Percentiles rank a stretch among this genome's conserved stretches.
These are phyloP conservation scores for Horisme vitalbata DNA, from an alignment of 2,888 invertebrate species.

Conservation along the genomic window DNA sequence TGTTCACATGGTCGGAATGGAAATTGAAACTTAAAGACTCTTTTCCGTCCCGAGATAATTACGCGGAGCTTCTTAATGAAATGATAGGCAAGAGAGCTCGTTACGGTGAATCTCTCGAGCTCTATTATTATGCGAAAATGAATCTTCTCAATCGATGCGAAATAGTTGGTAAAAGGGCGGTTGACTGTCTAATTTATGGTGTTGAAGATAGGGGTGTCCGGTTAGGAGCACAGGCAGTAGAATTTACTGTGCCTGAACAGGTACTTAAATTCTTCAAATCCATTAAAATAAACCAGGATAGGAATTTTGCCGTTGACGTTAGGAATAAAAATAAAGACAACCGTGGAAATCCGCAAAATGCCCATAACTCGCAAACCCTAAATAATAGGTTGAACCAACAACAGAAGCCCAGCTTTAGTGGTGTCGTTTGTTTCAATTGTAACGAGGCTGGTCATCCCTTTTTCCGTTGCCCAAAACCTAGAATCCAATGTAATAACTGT, in stretches of 20 bases:
- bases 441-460: slow-evolving; percentile 19
- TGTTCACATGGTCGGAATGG: too few relatives aligned
- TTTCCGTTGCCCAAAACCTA: slow-evolving; percentile 6
- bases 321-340: not conserved
- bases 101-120: not conserved
- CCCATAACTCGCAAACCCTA: not conserved
- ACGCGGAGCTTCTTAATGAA: slow-evolving; percentile 16
- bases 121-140: slow-evolving; percentile 2
- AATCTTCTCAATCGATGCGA: slow-evolving; percentile 4
- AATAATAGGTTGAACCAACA: not conserved
- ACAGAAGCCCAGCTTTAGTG: too few relatives aligned
- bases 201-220: slow-evolving; percentile 4
- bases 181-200: not conserved
- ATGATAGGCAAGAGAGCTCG: slow-evolving; percentile 11
- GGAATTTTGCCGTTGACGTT: too few relatives aligned
- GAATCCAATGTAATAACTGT: not conserved
- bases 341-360: too few relatives aligned
- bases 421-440: not conserved
- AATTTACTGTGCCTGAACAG: not conserved
- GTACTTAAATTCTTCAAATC: not conserved
- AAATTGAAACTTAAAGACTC: too few relatives aligned
- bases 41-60: slow-evolving; percentile 18
- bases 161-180: not conserved
- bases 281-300: not conserved
- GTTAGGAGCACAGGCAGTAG: not conserved